Base-by-base conservation (phyloP, 2,888 invertebrate genomes). In the Ypsolopha sequella region DNA sequence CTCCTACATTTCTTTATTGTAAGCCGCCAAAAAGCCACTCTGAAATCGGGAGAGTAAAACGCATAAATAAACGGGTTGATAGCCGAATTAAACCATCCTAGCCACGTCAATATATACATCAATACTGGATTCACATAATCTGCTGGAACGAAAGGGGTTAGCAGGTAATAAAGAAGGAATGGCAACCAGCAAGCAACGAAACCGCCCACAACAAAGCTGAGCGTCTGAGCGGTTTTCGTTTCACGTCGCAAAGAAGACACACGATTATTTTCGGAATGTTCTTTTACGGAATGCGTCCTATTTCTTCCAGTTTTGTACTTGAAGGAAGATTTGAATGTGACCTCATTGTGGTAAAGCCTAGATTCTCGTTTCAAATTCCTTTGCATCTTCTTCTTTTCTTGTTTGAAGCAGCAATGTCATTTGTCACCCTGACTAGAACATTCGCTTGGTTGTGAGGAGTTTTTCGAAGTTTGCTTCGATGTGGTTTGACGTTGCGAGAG, bases 31-130 rank as follows among this genome's bases (percentile, higher is more conserved):
- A 95, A 95, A 0, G 95, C 95, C 59, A 93, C 88, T 65, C 95
- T 89, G 70, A 95, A 95, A 70, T 95, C 95, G 0, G 93, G 93
- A 55, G 94, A 95, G 76, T 95, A 95, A 68, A 95, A 95, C 14
- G 95, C 95, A 66, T 95, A 96, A 63, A 96, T 96, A 70, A 95
- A 95, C 0, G 95, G 95, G 79, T 96, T 96, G 57, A 96, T 94
- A 6, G 95, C 95, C 0, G 95, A 95, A 70, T 95, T 96, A 63
- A 95, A 92, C 95, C 95, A 96, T 0, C 95, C 96, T 41, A 96
- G 80, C 95, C 95, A 96, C 1, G 95, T 95, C 51, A 95, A 78
- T 51, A 92, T 90, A 47, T 91, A 91, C 90, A 93, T 92, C 50
- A 95, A 72, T 6, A 90, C 87, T 0, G 87, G 85, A 54, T 88